Evolutionary conservation across 2,113 vertebrate genomes (phyloP).

Genomic region (Gymnarchus niloticus): DNA sequence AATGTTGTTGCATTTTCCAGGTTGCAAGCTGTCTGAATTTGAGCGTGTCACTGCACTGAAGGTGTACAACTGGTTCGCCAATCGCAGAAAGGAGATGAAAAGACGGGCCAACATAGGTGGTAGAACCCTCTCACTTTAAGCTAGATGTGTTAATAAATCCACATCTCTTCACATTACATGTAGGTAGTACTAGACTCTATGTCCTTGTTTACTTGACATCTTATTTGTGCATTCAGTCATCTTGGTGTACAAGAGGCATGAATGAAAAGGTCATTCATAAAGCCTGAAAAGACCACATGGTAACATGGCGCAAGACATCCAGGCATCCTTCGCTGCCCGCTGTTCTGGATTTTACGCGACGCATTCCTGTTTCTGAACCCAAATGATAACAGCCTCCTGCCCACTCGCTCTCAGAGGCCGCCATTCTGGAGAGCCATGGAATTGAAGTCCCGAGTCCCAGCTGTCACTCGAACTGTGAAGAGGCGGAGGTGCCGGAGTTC

Average conservation of each 20-base stretch:
- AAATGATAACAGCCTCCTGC: not conserved
- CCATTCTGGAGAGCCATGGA: conserved; percentile 73
- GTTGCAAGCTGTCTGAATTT: conserved; percentile 72
- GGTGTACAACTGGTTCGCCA: conserved; percentile 78
- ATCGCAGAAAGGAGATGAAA: conserved; percentile 77
- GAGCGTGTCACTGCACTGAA: conserved; percentile 72
- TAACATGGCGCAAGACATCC: no score
- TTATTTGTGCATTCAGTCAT: not conserved
- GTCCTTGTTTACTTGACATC: not conserved
- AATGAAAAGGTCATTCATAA: not conserved
- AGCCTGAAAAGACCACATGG: not conserved
- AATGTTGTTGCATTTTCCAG: conserved; percentile 38
- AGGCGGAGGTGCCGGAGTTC: conserved; percentile 66
- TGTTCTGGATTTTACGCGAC: no score
- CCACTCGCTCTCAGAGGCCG: conserved; percentile 58
- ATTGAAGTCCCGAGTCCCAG: conserved; percentile 73
- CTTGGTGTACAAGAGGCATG: no score
- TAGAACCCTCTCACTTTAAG: conserved; percentile 16
- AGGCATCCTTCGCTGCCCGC: no score
- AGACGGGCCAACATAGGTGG: conserved; percentile 72
- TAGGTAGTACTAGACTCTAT: not conserved
- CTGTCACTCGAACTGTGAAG: conserved; percentile 71
- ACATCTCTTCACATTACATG: not conserved
- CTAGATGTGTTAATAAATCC: not conserved
- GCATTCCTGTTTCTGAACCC: not conserved